Base-by-base conservation (phyloP, 1,140 invertebrate species). In the Brachionus rotundiformis region DNA sequence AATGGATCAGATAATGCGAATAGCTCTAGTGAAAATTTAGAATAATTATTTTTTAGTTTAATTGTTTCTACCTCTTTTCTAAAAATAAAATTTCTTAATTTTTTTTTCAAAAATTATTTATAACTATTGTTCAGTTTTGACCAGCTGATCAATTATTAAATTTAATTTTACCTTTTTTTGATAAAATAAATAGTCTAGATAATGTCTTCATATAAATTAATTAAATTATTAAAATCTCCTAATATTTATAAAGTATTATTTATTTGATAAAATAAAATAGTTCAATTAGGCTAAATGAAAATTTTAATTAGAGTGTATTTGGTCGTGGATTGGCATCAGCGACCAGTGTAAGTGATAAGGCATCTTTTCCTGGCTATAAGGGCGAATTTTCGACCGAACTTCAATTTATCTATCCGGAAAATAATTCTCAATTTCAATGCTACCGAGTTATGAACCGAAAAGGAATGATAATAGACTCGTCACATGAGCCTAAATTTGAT, bases 321-420 rank as follows among this genome's bases (percentile, higher is more conserved):
- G 11, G 1, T 19, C 29, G 47, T 10, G 41, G 41, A 31, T 54
- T 59, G 27, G 11, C 76, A 13, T 79, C 76, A 59, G 76, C 76
- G n/a, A 59, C 76, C 8, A 79, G 76, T 59, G 25, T 79, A 13
- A 79, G 76, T 39, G 76, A 79, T n/a, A 54, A 39, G 11, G 59
- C 76, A n/a, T 79, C 59, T 10, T 79, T 79, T 63, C 76, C 76
- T 11, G 76, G 76, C 1, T 79, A 59, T 11, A 79, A 79, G 27
- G 76, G 76, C 7, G 76, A 79, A 54, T 79, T 79, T 63, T 79
- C 76, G 0, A 79, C 76, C 8, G 47, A 79, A 39, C 47, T 79
- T 16, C 33, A 81, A 16, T 81, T 81, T 23, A 81, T 81, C 31
- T 81, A 81, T 31, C 79, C 79, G 11, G 79, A 81, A 49, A 68